A percentile compares a stretch with the other conserved stretches of the same genome.
Conservation (phyloP, 2,888 invertebrate genomes). For the Gisinianus flammeolus region DNA sequence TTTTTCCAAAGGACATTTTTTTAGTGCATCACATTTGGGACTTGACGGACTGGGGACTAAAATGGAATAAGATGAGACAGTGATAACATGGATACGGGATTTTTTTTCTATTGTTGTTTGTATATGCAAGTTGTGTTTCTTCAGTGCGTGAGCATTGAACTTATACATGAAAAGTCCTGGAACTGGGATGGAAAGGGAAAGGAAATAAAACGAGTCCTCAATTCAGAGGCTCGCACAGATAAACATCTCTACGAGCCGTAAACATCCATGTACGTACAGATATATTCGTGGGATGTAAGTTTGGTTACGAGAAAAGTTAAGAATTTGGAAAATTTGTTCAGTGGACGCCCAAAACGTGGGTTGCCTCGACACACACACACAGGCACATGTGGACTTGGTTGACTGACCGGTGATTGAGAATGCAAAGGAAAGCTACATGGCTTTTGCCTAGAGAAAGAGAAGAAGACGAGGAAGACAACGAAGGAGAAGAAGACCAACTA, state of each 20-base stretch:
- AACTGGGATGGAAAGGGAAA: too few relatives aligned
- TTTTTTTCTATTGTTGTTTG: too few relatives aligned
- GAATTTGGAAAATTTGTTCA: constrained; percentile 9
- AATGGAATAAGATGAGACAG: neutral
- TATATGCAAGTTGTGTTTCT: too few relatives aligned
- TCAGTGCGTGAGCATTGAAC: too few relatives aligned
- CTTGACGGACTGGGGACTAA: neutral
- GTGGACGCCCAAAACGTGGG: neutral
- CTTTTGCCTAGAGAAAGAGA: neutral
- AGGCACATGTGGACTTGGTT: neutral
- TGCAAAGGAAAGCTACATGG: constrained; percentile 11
- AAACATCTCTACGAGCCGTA: too few relatives aligned
- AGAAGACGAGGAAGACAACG: neutral
- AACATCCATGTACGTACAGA: too few relatives aligned
- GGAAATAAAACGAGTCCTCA: too few relatives aligned
- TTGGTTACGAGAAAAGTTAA: neutral
- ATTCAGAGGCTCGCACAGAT: too few relatives aligned
- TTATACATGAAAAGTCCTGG: too few relatives aligned
- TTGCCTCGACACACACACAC: neutral
- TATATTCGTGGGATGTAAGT: too few relatives aligned
- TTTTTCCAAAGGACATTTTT: neutral
- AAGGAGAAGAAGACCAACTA: neutral
- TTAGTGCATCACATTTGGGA: neutral
- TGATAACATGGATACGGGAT: neutral
- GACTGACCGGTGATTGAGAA: constrained; percentile 1